phyloP scores from a whole-genome alignment of 2,113 vertebrate species.

The Fulmarus glacialis region DNA sequence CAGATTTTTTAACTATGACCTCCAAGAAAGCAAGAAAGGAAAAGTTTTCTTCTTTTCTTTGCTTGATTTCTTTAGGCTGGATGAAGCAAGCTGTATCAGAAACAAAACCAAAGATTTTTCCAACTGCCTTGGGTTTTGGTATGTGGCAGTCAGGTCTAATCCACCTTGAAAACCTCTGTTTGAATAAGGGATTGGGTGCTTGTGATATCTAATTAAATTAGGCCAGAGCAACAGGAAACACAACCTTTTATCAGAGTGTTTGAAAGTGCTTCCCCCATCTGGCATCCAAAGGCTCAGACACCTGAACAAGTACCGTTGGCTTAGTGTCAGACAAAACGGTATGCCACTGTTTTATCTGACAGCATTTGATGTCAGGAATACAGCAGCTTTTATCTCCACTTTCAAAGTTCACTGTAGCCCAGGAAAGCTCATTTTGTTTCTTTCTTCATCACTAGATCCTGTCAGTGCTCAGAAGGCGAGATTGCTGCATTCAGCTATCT shows the following conservation, averaged over 20 bases:
- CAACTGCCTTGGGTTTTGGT: neutral
- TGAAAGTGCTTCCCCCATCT: neutral
- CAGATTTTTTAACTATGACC: neutral
- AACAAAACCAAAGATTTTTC: neutral
- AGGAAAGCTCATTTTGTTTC: conserved; percentile 1
- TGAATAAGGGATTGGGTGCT: neutral
- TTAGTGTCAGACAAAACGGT: neutral
- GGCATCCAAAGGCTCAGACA: neutral
- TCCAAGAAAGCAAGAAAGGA: neutral
- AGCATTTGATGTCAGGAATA: neutral
- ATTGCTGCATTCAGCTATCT: neutral
- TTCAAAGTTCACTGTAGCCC: neutral
- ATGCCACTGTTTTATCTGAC: neutral
- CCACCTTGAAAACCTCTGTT: neutral
- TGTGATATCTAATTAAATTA: neutral
- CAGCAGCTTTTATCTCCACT: neutral
- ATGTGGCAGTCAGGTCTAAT: neutral
- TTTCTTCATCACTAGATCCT: neutral
- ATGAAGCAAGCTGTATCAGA: neutral
- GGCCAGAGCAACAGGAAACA: neutral
- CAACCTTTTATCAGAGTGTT: neutral
- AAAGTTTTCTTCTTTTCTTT: neutral
- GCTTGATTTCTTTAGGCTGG: neutral
- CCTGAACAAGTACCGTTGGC: neutral
- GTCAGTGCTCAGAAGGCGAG: neutral